Evolutionary conservation across 2,113 vertebrate genomes (phyloP), one percentile per base, ranked within the genome.

Genomic region (Picathartes gymnocephalus): DNA sequence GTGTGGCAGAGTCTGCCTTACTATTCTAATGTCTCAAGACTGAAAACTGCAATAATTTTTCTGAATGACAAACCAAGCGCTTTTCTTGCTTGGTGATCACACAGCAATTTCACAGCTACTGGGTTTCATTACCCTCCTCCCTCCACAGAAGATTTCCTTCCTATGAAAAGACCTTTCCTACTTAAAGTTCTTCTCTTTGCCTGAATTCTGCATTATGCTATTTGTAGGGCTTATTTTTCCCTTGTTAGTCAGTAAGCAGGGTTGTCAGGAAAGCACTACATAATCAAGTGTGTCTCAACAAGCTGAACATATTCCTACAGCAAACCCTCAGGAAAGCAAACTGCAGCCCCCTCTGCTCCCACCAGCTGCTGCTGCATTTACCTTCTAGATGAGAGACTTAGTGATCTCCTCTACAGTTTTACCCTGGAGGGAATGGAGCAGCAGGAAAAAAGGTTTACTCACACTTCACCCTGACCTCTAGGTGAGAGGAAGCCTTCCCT

Each of bases 21-120:
- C 61, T 89, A 42, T 56, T 95, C 53, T 85, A 76, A 58, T 62
- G 65, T 65, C 65, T 93, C 40, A 71, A 42, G 53, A 45, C 53
- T 83, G 42, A 73, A 96, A 96, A 94, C 57, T n/a, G 70, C 73
- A 87, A 89, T 93, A 93, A 83, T 94, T 94, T 80, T 78, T 93
- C 73, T 80, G 81, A 95, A 83, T 61, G 66, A 60, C 79, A 92
- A 94, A 86, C 37, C 58, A 76, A 88, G 42, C 6, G 2, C 83
- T 87, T 74, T 83, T 74, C 57, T 74, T 93, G 33, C 69, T 76
- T 87, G 93, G 93, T 93, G 53, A 93, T 56, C 54, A 51, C 15
- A 64, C 33, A 71, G 73, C 76, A 96, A 95, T 91, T 96, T 92
- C 80, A 42, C 91, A 81, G 61, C 50, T 91, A 37, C 72, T 86